These are phyloP conservation scores for Clivina fossor DNA, from an alignment of 2,888 invertebrate species.

Conservation along the genomic window DNA sequence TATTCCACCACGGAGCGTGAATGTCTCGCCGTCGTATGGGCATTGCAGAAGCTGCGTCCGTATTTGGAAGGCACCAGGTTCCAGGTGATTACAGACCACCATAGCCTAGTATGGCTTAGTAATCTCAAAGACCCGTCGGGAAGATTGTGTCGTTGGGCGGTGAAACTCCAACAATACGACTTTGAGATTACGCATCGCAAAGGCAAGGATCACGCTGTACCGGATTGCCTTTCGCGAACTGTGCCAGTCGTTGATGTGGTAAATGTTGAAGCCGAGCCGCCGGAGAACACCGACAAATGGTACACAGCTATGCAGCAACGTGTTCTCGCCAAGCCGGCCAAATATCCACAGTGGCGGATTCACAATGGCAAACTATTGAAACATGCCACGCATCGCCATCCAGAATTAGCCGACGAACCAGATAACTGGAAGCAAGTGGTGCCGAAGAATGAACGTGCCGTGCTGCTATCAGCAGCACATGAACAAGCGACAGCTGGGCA, in stretches of 20 bases:
- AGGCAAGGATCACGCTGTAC: conserved; percentile 1
- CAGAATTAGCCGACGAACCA: neutral
- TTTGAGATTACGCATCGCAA: neutral
- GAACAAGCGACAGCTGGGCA: neutral
- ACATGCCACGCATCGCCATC: neutral
- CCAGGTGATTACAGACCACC: conserved; percentile 28
- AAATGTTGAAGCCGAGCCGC: neutral
- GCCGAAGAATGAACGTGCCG: neutral
- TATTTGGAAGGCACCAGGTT: conserved; percentile 24
- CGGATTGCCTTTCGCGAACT: neutral
- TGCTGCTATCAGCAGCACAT: neutral
- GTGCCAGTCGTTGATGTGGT: neutral
- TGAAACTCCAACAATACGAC: neutral
- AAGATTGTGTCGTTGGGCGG: neutral
- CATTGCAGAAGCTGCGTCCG: conserved; percentile 12
- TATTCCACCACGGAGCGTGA: conserved; percentile 34
- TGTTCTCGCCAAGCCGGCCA: neutral
- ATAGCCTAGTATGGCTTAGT: conserved; percentile 16
- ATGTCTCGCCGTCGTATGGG: conserved; percentile 13
- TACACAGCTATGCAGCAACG: neutral
- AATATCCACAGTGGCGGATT: neutral
- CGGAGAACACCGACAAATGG: neutral
- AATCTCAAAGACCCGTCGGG: conserved; percentile 15
- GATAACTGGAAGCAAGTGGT: neutral
- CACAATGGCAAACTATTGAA: neutral